Evolutionary conservation across 2,797 vertebrate species (phyloP), one percentile per base, ranked within the genome.

Genomic region (Esox lucius): DNA sequence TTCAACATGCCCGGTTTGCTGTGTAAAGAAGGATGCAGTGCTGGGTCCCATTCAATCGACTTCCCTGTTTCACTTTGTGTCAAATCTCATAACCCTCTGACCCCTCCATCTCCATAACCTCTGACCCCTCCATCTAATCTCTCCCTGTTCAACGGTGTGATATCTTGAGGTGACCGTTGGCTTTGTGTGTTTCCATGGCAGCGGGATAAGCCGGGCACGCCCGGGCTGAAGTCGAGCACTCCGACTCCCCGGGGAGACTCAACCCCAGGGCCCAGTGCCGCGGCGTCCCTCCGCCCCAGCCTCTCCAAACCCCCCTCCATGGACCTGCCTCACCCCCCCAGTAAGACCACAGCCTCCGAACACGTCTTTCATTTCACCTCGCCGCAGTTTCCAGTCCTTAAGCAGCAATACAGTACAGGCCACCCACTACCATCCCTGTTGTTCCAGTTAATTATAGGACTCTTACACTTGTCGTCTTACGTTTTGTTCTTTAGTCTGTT

Each of bases 151-250:
- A 19, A 16, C 64, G 13, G 53, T 22, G 66, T 19, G n/a, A 53
- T 77, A 65, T 75, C 26, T 77, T 2, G 35, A 4, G 11, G 19
- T 42, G 42, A 46, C 12, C 19, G 12, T 75, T 48, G 13, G 71
- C 24, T 65, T 17, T 64, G 35, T 59, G 19, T 59, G 19, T 76
- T 56, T 62, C n/a, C 24, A 86, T 91, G 85, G 83, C 88, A 98
- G 97, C 95, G 96, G 90, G 96, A 98, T 88, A 98, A 98, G 91
- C 95, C 96, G 79, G 95, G 96, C 76, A 97, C 96, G 75, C 96
- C 96, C 74, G 95, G 96, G 83, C 90, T 97, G 70, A 98, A 98
- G 93, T 96, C 95, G 87, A 91, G 96, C 91, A 99, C 96, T 3
- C 97, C 97, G 5, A 98, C 97, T 42, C 98, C 97, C 71, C 95